Evolutionary conservation across 2,797 vertebrate species (phyloP).

Genomic region (Leptoclinus maculatus): DNA sequence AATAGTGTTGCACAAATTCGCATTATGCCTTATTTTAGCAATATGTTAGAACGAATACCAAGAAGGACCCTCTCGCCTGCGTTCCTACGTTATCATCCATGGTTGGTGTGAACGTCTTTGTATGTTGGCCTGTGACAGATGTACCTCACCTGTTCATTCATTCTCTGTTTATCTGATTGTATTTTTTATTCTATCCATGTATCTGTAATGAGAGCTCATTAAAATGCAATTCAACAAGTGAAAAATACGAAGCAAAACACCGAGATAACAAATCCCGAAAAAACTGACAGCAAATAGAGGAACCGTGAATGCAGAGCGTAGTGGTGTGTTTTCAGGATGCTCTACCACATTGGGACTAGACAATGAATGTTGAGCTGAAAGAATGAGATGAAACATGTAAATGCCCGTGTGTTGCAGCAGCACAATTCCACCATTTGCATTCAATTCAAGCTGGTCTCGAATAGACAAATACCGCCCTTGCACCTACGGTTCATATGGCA

Average conservation of each 20-base stretch:
- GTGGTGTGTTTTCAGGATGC: neutral
- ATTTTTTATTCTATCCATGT: no score
- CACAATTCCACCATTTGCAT: conserved; percentile 10
- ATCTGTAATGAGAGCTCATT: neutral
- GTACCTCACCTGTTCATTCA: neutral
- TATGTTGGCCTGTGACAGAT: neutral
- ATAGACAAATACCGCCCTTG: neutral
- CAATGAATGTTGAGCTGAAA: neutral
- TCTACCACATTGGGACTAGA: neutral
- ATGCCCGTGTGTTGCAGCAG: neutral
- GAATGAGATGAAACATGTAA: conserved; percentile 3
- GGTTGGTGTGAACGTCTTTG: neutral
- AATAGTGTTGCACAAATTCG: neutral
- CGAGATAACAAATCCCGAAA: neutral
- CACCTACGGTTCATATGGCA: neutral
- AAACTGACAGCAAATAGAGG: no score
- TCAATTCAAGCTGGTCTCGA: neutral
- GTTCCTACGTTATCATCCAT: no score
- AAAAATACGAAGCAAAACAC: neutral
- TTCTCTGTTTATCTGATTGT: no score
- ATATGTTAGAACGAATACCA: neutral
- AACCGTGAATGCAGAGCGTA: neutral
- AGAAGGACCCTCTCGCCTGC: neutral
- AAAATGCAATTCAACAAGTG: neutral
- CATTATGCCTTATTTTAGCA: no score